A percentile compares a stretch with the other conserved stretches of the same genome.
phyloP scores from a whole-genome alignment of 1,140 invertebrate genomes.

The Habropoda laboriosa region DNA sequence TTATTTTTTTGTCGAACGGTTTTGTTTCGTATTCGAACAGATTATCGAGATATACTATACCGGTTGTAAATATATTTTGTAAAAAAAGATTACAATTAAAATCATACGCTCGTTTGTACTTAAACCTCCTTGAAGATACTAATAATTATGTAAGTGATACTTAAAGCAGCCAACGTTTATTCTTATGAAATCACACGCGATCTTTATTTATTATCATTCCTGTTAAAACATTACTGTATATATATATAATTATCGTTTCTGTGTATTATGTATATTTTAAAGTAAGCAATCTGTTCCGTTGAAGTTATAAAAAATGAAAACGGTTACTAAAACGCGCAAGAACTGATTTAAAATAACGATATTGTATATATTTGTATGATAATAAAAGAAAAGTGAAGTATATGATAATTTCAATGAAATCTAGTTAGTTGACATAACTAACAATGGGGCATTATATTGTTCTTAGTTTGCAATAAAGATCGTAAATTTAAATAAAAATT shows the following conservation, averaged over 20 bases:
- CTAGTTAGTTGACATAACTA: constrained; percentile 41
- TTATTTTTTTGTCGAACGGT: constrained; percentile 31
- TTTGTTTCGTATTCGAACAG: constrained; percentile 27
- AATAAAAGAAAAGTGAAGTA: constrained; percentile 59
- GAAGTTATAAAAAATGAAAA: constrained; percentile 32
- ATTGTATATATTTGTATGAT: constrained; percentile 69
- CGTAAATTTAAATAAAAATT: constrained; percentile 9
- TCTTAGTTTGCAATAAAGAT: constrained; percentile 31
- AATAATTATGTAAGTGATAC: constrained; percentile 15
- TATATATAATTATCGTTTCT: constrained; percentile 59
- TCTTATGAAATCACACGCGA: constrained; percentile 36
- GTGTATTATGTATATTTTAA: constrained; percentile 48
- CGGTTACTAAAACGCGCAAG: constrained; percentile 38
- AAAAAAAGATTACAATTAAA: constrained; percentile 31
- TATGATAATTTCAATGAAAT: constrained; percentile 53
- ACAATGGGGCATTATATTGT: constrained; percentile 58
- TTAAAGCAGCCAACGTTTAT: constrained; percentile 42
- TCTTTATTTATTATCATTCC: constrained; percentile 66
- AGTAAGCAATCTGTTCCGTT: constrained; percentile 48
- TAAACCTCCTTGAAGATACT: constrained; percentile 37
- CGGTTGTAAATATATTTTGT: constrained; percentile 56
- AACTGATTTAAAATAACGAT: constrained; percentile 60
- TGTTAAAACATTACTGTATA: constrained; percentile 41
- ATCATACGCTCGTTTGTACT: constrained; percentile 46
- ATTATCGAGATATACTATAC: constrained; percentile 21